Conservation (phyloP, 2,113 vertebrate species). For the Spea multiplicata region DNA sequence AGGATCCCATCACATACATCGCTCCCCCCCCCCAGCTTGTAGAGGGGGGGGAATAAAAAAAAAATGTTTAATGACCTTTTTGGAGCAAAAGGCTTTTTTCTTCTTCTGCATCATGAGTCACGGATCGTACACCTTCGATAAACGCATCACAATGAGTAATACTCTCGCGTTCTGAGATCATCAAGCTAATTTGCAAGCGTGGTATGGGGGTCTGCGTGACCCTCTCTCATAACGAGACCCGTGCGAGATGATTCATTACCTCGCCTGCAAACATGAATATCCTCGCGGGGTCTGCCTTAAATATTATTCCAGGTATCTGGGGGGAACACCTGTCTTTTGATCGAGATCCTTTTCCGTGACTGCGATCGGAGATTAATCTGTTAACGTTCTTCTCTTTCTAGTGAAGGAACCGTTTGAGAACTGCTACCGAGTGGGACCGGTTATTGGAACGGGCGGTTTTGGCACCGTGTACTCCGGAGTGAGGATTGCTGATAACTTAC, state of each 20-base stretch:
- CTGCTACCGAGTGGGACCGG: conserved; percentile 50
- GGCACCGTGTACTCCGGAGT: conserved; percentile 59
- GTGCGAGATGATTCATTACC: background rate
- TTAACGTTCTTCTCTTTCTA: background rate
- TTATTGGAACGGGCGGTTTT: conserved; percentile 58
- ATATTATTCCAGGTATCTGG: conserved; percentile 3
- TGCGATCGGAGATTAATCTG: background rate
- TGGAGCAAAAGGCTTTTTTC: background rate
- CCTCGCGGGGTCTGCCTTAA: background rate
- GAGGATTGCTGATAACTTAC: conserved; percentile 52
- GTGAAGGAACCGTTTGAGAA: conserved; percentile 51
- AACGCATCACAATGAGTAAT: conserved; percentile 2
- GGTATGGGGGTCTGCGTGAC: conserved; percentile 21
- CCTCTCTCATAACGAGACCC: background rate
- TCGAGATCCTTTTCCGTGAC: background rate
- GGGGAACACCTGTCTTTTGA: background rate
- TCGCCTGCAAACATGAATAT: conserved; percentile 2
- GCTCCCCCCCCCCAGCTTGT: background rate
- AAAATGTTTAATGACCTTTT: too few relatives aligned
- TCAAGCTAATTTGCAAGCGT: background rate
- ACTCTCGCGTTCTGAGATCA: conserved; percentile 6
- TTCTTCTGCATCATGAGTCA: conserved; percentile 24
- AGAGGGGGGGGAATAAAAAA: background rate
- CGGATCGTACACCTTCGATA: background rate
- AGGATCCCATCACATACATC: conserved; percentile 10